phyloP scores from a whole-genome alignment of 2,113 vertebrate species.

The Mixornis gularis region DNA sequence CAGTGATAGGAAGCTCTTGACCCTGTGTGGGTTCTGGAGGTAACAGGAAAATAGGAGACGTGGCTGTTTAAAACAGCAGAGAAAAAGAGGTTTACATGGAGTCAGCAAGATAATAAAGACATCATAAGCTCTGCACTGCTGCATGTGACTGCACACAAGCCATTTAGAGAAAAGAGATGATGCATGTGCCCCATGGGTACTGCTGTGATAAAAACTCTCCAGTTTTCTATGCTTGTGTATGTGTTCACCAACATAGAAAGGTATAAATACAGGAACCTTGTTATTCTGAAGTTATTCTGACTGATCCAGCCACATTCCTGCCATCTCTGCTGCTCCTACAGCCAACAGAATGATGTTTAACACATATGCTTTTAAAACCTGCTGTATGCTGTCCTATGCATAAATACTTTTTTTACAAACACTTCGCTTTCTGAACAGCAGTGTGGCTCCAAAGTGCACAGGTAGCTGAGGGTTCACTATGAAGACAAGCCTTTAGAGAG shows the following conservation, averaged over 20 bases:
- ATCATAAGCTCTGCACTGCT: neutral
- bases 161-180: neutral
- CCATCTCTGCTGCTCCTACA: neutral
- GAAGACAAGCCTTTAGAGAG: neutral
- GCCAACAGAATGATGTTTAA: neutral
- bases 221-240: neutral
- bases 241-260: neutral
- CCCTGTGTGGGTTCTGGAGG: neutral
- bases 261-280: neutral
- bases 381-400: neutral
- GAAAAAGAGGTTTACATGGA: neutral
- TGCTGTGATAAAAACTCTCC: neutral
- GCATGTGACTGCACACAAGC: neutral
- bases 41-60: neutral
- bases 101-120: neutral
- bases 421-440: neutral
- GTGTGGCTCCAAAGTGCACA: neutral
- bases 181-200: neutral
- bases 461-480: neutral
- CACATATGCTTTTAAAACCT: neutral
- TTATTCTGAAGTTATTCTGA: neutral
- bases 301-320: neutral
- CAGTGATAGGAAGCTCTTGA: neutral
- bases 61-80: neutral
- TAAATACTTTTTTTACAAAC: neutral